Conservation (phyloP, 1,140 invertebrate species). For the Formica selysi region DNA sequence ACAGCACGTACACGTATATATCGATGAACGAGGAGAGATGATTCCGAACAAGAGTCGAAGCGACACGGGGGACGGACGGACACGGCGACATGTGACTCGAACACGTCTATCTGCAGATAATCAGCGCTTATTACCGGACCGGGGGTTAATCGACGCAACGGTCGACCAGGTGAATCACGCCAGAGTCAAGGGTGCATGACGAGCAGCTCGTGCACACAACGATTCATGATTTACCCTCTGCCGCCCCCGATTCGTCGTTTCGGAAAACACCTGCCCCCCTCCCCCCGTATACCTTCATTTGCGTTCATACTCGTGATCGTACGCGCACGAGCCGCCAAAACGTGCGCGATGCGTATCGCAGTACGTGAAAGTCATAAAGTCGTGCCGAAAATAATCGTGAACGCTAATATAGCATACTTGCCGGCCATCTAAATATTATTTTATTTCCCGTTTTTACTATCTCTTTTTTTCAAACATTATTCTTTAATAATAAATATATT, state of each 20-base stretch:
- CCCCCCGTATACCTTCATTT: conserved; percentile 39
- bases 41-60: conserved; percentile 39
- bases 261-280: conserved; percentile 79
- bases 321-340: conserved; percentile 78
- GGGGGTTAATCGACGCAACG: conserved; percentile 83
- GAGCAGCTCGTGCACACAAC: conserved; percentile 76
- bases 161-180: conserved; percentile 86
- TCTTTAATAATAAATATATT: neutral
- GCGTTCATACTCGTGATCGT: conserved; percentile 71
- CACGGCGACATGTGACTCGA: conserved; percentile 57
- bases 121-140: conserved; percentile 75
- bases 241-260: conserved; percentile 68
- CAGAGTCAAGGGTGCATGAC: conserved; percentile 84
- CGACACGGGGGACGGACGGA: conserved; percentile 23
- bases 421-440: conserved; percentile 52
- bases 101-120: conserved; percentile 76
- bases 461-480: neutral
- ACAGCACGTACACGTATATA: neutral
- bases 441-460: conserved; percentile 7
- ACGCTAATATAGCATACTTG: conserved; percentile 21
- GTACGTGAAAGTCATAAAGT: conserved; percentile 73
- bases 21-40: conserved; percentile 25
- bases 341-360: conserved; percentile 76
- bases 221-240: conserved; percentile 83
- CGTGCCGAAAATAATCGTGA: conserved; percentile 50